Conservation (phyloP, 2,113 vertebrate species). For the Opisthocomus hoazin region DNA sequence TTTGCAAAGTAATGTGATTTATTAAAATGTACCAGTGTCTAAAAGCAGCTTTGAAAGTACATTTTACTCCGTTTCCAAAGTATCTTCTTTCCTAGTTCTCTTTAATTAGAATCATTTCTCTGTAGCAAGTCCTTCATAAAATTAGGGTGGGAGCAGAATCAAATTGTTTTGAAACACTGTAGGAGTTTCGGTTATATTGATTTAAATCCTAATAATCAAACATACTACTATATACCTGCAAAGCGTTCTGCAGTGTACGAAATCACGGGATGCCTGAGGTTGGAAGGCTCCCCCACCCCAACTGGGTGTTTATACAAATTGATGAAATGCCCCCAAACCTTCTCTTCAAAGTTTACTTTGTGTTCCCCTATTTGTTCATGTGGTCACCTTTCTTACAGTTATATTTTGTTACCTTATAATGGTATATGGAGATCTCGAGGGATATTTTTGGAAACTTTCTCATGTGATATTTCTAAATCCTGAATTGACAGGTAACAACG, state of each 20-base stretch:
- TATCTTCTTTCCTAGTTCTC: background rate
- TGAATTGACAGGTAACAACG: background rate
- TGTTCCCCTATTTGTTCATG: background rate
- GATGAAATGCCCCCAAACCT: background rate
- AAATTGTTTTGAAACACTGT: background rate
- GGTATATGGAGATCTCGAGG: background rate
- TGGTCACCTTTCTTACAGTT: background rate
- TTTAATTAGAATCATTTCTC: background rate
- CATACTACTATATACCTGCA: background rate
- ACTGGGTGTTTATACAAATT: background rate
- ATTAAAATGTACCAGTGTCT: background rate
- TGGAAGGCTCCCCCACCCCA: background rate
- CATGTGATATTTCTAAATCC: background rate
- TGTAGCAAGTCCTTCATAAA: background rate
- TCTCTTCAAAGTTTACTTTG: background rate
- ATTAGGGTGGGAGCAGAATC: background rate
- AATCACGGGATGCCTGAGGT: background rate
- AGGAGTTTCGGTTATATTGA: background rate
- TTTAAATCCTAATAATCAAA: background rate
- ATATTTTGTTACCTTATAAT: background rate
- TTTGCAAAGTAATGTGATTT: background rate
- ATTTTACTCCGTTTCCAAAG: background rate
- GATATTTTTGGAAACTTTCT: background rate
- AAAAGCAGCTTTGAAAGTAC: background rate
- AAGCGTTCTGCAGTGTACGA: background rate